Evolutionary conservation across 2,888 invertebrate species (phyloP).

Genomic region (Sarcophaga subvicina): DNA sequence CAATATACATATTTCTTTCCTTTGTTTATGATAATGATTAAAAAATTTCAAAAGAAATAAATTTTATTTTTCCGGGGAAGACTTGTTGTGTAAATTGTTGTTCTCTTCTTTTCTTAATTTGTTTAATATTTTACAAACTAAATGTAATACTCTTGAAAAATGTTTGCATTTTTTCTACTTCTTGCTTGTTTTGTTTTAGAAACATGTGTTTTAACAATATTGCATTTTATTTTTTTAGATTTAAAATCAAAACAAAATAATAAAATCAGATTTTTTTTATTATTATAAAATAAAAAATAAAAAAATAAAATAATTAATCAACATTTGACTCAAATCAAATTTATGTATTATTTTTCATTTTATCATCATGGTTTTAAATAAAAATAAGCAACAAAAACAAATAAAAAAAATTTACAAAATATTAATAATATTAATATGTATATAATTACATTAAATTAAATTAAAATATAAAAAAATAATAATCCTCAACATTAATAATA

Average conservation of each 20-base stretch:
- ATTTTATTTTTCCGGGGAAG: neutral
- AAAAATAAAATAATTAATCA: constrained; percentile 50
- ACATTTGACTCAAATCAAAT: constrained; percentile 57
- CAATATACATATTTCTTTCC: no score
- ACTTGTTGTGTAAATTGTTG: neutral
- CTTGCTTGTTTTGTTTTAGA: no score
- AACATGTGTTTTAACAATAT: no score
- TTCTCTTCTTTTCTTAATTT: constrained; percentile 6
- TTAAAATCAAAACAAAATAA: no score
- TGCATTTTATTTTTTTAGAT: no score
- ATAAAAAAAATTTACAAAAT: constrained; percentile 61
- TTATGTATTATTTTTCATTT: constrained; percentile 24
- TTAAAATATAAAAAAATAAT: constrained; percentile 48
- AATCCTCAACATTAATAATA: constrained; percentile 27
- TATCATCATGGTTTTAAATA: constrained; percentile 55
- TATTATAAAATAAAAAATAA: constrained; percentile 33
- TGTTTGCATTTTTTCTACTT: no score
- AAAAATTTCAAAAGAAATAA: no score
- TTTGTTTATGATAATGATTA: no score
- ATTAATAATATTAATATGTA: constrained; percentile 39
- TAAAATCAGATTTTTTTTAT: neutral
- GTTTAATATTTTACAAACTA: neutral
- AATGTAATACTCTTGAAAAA: neutral
- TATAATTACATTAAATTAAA: constrained; percentile 51
- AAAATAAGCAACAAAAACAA: constrained; percentile 70